A percentile compares a stretch with the other conserved stretches of the same genome.
Evolutionary conservation across 2,113 vertebrate genomes (phyloP).

Genomic region (Scomber japonicus): DNA sequence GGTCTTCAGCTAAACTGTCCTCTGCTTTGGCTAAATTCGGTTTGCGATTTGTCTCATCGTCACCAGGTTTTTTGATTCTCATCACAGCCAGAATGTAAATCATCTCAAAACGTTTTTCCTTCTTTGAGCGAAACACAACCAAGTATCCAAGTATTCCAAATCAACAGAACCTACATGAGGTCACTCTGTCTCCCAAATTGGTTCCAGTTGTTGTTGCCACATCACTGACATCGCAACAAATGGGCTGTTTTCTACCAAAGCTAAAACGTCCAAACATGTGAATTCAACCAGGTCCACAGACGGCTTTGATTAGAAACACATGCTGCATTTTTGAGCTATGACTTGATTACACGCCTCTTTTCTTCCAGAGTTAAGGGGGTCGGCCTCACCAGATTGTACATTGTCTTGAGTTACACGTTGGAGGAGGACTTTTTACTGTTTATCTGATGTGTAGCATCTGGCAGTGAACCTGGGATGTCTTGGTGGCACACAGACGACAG

Average conservation of each 20-base stretch:
- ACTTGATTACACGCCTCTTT: slow-evolving; percentile 83
- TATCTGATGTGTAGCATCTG: slow-evolving; percentile 1
- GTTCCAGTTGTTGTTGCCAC: slow-evolving; percentile 80
- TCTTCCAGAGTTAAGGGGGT: slow-evolving; percentile 51
- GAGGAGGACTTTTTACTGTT: slow-evolving; percentile 27
- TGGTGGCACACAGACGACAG: slow-evolving; percentile 43
- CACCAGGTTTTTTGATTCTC: slow-evolving; percentile 15
- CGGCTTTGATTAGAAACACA: slow-evolving; percentile 82
- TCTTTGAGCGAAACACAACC: slow-evolving; percentile 19
- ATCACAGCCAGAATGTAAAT: slow-evolving; percentile 8
- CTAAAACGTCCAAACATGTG: slow-evolving; percentile 77
- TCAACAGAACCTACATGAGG: slow-evolving; percentile 58
- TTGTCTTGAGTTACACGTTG: neutral
- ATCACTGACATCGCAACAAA: slow-evolving; percentile 75
- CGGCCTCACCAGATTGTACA: slow-evolving; percentile 9
- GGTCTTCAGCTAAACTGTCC: slow-evolving; percentile 3
- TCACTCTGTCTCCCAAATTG: slow-evolving; percentile 67
- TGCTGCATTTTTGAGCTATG: slow-evolving; percentile 85
- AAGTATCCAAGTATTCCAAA: slow-evolving; percentile 39
- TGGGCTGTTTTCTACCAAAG: slow-evolving; percentile 74
- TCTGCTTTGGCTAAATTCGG: neutral
- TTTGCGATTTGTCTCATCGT: neutral
- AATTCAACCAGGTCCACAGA: slow-evolving; percentile 78
- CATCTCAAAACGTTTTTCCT: neutral
- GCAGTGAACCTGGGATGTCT: slow-evolving; percentile 17